Base-by-base conservation (phyloP, 2,113 vertebrate species). In the Gopherus evgoodei region DNA sequence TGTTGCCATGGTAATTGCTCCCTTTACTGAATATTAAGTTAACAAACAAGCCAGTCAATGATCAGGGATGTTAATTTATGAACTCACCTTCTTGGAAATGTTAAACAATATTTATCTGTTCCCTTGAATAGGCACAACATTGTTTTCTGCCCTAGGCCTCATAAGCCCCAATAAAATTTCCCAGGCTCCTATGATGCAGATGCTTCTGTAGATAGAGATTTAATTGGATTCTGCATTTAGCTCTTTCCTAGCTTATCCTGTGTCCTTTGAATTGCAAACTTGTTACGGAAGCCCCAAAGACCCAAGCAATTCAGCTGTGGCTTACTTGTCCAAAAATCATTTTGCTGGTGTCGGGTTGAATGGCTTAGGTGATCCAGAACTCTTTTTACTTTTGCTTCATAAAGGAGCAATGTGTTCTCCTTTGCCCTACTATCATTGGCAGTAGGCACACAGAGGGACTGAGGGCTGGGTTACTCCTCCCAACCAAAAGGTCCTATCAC, bases 1-100 rank as follows among this genome's bases (percentile, higher is more conserved):
- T 85, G 84, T 95, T 95, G 90, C 95, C 93, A 96, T 98, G 94
- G 94, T 79, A 95, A 96, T 96, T 95, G 90, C 86, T 91, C 59
- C 49, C 42, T 93, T 95, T 95, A 82, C 92, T 93, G 93, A 97
- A 96, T 94, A 96, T 95, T 97, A 96, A 97, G 95, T 94, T 97
- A 96, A 93, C 0, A 2, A 96, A 95, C 84, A 97, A 90, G 27
- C 86, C 85, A 94, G 96, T 92, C 85, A 83, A 93, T 94, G 96
- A 56, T 69, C 93, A 94, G 86, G 78, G 91, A 90, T 82, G 31
- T 87, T 96, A 75, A 93, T 84, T 97, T 96, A 86, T 81, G 87
- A 96, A 96, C 91, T 95, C 87, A 91, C 44, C 44, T 92, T 62
- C 86, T 81, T 88, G 86, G 83, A 89, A 83, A 90, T 82, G 50